Conservation (phyloP, 2,797 vertebrate species). For the Saguinus oedipus region DNA sequence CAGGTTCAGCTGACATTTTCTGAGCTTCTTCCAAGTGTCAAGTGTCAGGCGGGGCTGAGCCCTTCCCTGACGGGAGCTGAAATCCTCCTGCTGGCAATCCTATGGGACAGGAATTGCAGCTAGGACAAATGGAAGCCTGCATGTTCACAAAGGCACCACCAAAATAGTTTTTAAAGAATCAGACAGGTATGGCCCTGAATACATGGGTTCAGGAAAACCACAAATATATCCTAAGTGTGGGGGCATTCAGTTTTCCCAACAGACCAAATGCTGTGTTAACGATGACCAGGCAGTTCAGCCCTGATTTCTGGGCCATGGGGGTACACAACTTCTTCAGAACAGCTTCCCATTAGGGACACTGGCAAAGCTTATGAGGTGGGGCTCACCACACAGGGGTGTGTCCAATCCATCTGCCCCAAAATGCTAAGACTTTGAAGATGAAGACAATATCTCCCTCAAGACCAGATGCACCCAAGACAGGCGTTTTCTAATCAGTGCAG, state of each 20-base stretch:
- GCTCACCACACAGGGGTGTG: background rate
- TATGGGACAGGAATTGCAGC: accelerated
- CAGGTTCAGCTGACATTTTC: background rate
- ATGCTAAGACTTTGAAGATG: no score
- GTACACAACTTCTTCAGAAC: background rate
- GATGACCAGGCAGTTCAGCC: accelerated
- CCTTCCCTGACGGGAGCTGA: background rate
- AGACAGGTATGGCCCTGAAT: background rate
- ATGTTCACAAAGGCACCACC: accelerated
- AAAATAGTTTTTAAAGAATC: accelerated
- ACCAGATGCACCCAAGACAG: no score
- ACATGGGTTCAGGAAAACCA: background rate
- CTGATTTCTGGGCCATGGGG: no score
- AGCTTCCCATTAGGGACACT: background rate
- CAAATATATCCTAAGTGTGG: accelerated
- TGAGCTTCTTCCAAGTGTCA: background rate
- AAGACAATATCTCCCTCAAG: background rate
- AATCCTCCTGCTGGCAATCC: background rate
- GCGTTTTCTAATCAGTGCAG: background rate
- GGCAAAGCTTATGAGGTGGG: background rate
- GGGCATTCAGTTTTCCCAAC: background rate
- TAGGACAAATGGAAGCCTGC: background rate
- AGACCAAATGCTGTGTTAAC: no score
- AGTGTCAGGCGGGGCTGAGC: background rate
- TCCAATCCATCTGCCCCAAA: background rate